Evolutionary conservation across 2,888 invertebrate genomes (phyloP).

Genomic region (Idaea biselata): DNA sequence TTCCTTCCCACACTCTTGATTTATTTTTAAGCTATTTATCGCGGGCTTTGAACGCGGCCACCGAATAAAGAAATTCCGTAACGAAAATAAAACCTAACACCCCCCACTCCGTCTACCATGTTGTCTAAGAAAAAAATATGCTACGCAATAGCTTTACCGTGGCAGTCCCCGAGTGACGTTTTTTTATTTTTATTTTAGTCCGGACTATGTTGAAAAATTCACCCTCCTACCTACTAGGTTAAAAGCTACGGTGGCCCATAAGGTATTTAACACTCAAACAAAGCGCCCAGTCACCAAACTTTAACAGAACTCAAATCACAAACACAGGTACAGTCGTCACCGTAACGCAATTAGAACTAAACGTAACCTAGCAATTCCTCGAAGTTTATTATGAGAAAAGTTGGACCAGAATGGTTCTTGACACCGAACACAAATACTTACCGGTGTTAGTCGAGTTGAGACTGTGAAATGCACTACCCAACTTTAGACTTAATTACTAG

Average conservation of each 20-base stretch:
- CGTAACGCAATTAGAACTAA: conserved; percentile 1
- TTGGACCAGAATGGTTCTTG: conserved; percentile 2
- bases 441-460: conserved; percentile 11
- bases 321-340: background rate
- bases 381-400: conserved; percentile 15
- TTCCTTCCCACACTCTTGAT: too few species aligned
- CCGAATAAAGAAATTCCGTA: too few species aligned
- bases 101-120: too few species aligned
- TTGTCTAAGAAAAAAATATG: too few species aligned
- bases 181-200: too few species aligned
- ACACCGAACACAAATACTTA: conserved; percentile 12
- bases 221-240: background rate
- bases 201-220: background rate
- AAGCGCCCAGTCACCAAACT: background rate
- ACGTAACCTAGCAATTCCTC: conserved; percentile 2
- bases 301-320: background rate
- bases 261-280: background rate
- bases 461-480: conserved; percentile 13
- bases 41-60: too few species aligned
- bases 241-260: background rate
- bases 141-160: too few species aligned
- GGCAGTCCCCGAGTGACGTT: too few species aligned
- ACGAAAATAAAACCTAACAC: too few species aligned
- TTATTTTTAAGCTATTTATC: too few species aligned
- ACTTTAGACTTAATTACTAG: conserved; percentile 4